Conservation (phyloP, 2,797 vertebrate genomes). For the Helostoma temminkii region DNA sequence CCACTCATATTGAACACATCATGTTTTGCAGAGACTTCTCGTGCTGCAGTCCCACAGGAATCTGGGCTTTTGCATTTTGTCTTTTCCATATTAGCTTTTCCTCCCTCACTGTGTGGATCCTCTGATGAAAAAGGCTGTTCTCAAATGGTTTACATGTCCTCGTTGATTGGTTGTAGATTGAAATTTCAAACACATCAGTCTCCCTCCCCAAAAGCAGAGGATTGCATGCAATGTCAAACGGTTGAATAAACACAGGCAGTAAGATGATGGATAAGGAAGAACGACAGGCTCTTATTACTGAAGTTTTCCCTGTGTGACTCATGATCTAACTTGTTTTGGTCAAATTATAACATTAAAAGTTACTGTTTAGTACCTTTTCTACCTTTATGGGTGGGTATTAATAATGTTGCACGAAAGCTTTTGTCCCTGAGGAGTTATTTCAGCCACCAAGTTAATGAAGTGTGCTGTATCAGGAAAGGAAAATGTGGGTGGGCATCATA, state of each 20-base stretch:
- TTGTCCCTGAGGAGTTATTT: slow-evolving; percentile 19
- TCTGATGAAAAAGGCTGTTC: slow-evolving; percentile 40
- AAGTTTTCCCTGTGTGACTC: not conserved
- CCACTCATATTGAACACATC: slow-evolving; percentile 1
- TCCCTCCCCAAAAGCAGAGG: slow-evolving; percentile 18
- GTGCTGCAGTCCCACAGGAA: slow-evolving; percentile 34
- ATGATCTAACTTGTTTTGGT: slow-evolving; percentile 1
- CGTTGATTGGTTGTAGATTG: slow-evolving; percentile 64
- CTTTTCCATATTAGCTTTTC: slow-evolving; percentile 47
- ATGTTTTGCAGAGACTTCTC: slow-evolving; percentile 44
- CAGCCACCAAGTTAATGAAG: slow-evolving; percentile 21
- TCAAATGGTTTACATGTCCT: slow-evolving; percentile 58
- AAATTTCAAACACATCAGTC: slow-evolving; percentile 60
- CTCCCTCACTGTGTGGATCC: not conserved
- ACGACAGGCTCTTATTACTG: slow-evolving; percentile 29
- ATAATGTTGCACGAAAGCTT: slow-evolving; percentile 5
- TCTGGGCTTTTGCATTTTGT: slow-evolving; percentile 27
- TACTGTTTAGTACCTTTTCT: not conserved
- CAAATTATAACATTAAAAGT: not conserved
- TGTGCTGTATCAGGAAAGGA: not conserved
- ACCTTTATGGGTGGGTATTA: slow-evolving; percentile 14
- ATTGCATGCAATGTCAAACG: slow-evolving; percentile 44
- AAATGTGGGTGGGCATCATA: slow-evolving; percentile 2
- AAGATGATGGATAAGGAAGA: slow-evolving; percentile 33
- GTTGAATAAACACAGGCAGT: slow-evolving; percentile 44